Base-by-base conservation (phyloP, 2,113 vertebrate species). In the Myotis davidii region DNA sequence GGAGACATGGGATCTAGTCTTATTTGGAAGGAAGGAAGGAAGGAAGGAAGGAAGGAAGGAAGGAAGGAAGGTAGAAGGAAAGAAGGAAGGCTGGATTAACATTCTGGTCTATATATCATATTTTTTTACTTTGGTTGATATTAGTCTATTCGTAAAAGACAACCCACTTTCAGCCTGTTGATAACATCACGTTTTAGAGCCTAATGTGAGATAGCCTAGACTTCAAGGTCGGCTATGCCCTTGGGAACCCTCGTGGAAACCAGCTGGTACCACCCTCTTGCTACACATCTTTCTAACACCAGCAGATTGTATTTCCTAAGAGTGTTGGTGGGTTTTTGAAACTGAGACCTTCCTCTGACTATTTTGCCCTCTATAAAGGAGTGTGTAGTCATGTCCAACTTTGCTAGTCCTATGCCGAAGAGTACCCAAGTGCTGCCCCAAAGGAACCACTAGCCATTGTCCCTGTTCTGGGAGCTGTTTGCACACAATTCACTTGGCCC, bases 111-210 rank as follows among this genome's bases (percentile, higher is more conserved):
- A 37, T 70, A 39, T 77, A 42, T 69, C 21, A 18, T 45, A 25
- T 83, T 94, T 83, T 91, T n/a, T 84, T 81, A 94, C 37, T 32
- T 76, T 78, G 18, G 70, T 72, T 94, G 54, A 48, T 78, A 54
- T 78, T 23, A 72, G 32, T 78, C 61, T 79, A 21, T 54, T 27
- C 13, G 2, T 64, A 88, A 52, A 48, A 82, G 42, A 64, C 2
- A 87, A 91, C 86, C 39, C 16, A 69, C 50, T 18, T 52, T 69
- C 39, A 67, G 20, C 25, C 59, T 96, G 69, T 76, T 64, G 39
- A 74, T 29, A 45, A 48, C 23, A 61, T 42, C 29, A 20, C 45
- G 9, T 70, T 83, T 92, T 39, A 9, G 61, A 84, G 20, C n/a
- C 76, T 76, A 18, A 48, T 48, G 25, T n/a, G 3, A 29, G 52